Percentiles rank a stretch among this genome's conserved stretches.
Evolutionary conservation across 35 echinoderm and acorn worm genomes (phyloP).

Genomic region (Heliocidaris erythrogramma): DNA sequence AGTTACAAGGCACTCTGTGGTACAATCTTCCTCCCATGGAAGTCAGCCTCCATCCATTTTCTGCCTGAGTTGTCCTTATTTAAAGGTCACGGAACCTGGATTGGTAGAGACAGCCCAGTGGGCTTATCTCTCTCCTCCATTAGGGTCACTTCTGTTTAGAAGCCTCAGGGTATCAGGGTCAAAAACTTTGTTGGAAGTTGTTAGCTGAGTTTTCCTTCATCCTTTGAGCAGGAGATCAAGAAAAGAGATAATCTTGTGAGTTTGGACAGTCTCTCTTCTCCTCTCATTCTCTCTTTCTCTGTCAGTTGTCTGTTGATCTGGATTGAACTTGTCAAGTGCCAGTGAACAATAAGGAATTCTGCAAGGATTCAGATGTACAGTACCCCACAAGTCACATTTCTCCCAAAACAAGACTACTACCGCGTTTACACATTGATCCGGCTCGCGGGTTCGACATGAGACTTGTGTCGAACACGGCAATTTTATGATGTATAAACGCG

Average conservation of each 20-base stretch:
- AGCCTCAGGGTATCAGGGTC: not conserved
- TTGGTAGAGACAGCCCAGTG: not conserved
- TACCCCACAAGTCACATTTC: not conserved
- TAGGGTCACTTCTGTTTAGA: conserved; percentile 2
- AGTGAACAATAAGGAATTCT: not conserved
- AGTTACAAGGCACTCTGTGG: no score
- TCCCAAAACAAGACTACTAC: not conserved
- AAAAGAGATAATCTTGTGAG: not conserved
- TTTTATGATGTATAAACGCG: no score
- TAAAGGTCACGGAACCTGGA: not conserved
- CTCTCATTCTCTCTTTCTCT: not conserved
- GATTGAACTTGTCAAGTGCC: conserved; percentile 9
- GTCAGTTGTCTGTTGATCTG: not conserved
- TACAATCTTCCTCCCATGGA: not conserved
- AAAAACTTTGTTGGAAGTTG: not conserved
- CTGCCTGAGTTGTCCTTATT: not conserved
- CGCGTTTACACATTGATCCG: no score
- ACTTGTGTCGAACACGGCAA: no score
- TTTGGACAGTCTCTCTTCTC: not conserved
- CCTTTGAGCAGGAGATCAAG: not conserved
- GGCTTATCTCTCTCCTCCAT: not conserved
- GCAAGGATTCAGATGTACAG: not conserved
- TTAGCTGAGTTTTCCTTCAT: not conserved
- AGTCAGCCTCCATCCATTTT: not conserved
- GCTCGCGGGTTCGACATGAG: no score